phyloP scores from a whole-genome alignment of 2,113 vertebrate genomes.

The Oncorhynchus gorbuscha region DNA sequence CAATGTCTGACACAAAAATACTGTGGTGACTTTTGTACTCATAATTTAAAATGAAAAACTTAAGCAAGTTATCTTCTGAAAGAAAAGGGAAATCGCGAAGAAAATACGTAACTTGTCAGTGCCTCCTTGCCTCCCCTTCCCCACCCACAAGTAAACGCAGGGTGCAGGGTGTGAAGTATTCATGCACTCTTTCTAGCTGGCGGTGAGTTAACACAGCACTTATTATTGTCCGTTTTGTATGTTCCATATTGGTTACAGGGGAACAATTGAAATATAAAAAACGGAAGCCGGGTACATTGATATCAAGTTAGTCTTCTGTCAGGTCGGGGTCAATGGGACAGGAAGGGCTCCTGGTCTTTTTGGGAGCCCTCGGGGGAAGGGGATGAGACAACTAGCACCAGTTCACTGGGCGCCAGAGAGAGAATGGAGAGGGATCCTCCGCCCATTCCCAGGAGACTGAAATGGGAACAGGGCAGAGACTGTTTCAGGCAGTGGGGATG shows the following conservation, averaged over 20 bases:
- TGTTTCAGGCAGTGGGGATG: conserved; percentile 8
- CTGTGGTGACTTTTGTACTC: conserved; percentile 36
- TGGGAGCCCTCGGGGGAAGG: background rate
- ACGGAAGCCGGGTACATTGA: conserved; percentile 58
- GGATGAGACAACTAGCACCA: conserved; percentile 26
- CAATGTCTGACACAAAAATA: conserved; percentile 52
- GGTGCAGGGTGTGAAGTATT: conserved; percentile 63
- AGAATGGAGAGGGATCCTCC: conserved; percentile 25
- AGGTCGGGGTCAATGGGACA: conserved; percentile 59
- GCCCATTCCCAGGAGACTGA: conserved; percentile 48
- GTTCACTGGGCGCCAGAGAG: conserved; percentile 18
- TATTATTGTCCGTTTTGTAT: conserved; percentile 65
- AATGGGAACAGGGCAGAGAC: conserved; percentile 20
- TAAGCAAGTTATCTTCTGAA: conserved; percentile 50
- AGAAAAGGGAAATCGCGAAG: conserved; percentile 54
- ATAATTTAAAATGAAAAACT: conserved; percentile 54
- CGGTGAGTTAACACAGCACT: conserved; percentile 55
- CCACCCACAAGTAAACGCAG: conserved; percentile 51
- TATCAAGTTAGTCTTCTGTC: conserved; percentile 61
- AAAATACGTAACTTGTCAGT: conserved; percentile 51
- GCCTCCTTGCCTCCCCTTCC: conserved; percentile 10
- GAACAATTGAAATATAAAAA: conserved; percentile 66
- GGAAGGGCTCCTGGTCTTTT: conserved; percentile 33
- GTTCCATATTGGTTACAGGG: conserved; percentile 72
- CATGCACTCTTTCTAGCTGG: conserved; percentile 27